Base-by-base conservation (phyloP, 2,113 vertebrate genomes). In the Passer montanus region DNA sequence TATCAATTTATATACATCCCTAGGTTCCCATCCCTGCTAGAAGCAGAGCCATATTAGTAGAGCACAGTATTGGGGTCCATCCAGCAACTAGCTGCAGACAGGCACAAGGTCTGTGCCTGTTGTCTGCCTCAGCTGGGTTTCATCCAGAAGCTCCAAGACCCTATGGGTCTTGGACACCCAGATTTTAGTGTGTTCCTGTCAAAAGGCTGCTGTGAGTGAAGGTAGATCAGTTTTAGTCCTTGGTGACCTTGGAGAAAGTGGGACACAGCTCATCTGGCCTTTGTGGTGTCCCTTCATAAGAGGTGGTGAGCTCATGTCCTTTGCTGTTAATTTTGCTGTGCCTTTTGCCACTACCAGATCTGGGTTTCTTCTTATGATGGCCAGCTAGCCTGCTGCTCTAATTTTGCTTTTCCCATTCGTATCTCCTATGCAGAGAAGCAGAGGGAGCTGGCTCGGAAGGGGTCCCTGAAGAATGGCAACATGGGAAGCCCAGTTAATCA, bases 401-500 rank as follows among this genome's bases (percentile, higher is more conserved):
- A 98, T 85, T 94, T 70, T 84, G 64, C 37, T 96, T 95, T 95
- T 75, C 46, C 83, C 15, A 47, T 95, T 95, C 97, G 21, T 97
- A 14, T 97, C 92, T 94, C 62, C 60, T 97, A 60, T 97, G 75
- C 97, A 99, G 99, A 99, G 97, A 99, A 99, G 98, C 99, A 99
- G 98, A 98, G 99, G 97, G 99, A 99, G 90, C 97, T 99, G 97
- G 99, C 98, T 90, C 98, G 98, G 89, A 99, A 99, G 97, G 99
- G 99, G 6, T 99, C 99, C 6, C 96, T 99, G 98, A 99, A 99
- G 98, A 99, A 99, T 0, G 96, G 98, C 91, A 99, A 98, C 94
- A 98, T 98, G 90, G 99, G 99, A 70, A 99, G 99, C 96, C 99
- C 99, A 3, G 99, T 99, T 90, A 99, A 99, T 96, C 99, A 99